These are phyloP conservation scores for Saccostrea cuccullata DNA, from an alignment of 1,140 invertebrate species.

Conservation along the genomic window DNA sequence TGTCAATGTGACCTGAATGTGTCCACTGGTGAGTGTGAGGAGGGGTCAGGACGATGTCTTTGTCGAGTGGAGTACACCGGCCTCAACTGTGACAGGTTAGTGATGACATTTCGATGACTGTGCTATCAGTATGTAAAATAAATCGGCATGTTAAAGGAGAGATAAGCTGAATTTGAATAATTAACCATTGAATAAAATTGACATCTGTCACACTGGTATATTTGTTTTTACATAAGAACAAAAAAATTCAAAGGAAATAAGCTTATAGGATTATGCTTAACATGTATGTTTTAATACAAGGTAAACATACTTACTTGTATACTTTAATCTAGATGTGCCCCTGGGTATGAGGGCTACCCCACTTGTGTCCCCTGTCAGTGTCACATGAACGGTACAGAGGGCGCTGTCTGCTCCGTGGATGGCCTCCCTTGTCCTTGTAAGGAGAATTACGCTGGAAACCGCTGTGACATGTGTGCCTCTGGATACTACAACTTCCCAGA, in stretches of 20 bases:
- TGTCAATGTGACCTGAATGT: conserved; percentile 92
- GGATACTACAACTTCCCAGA: conserved; percentile 96
- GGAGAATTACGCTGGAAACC: conserved; percentile 84
- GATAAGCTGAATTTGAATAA: neutral
- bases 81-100: conserved; percentile 90
- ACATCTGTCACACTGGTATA: too few species aligned
- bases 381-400: conserved; percentile 92
- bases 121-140: neutral
- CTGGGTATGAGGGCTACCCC: conserved; percentile 96
- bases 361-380: conserved; percentile 96
- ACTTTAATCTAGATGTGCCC: conserved; percentile 70
- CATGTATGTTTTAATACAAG: too few species aligned
- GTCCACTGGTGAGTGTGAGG: conserved; percentile 96
- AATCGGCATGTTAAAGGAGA: neutral
- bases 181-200: too few species aligned
- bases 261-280: too few species aligned
- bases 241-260: too few species aligned
- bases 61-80: conserved; percentile 97
- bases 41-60: conserved; percentile 92
- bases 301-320: neutral
- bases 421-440: conserved; percentile 95
- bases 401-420: conserved; percentile 89
- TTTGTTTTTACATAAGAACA: too few species aligned
- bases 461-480: conserved; percentile 95
- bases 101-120: neutral